A percentile compares a stretch with the other conserved stretches of the same genome.
Conservation (phyloP, 2,113 vertebrate genomes). For the Oceanites oceanicus region DNA sequence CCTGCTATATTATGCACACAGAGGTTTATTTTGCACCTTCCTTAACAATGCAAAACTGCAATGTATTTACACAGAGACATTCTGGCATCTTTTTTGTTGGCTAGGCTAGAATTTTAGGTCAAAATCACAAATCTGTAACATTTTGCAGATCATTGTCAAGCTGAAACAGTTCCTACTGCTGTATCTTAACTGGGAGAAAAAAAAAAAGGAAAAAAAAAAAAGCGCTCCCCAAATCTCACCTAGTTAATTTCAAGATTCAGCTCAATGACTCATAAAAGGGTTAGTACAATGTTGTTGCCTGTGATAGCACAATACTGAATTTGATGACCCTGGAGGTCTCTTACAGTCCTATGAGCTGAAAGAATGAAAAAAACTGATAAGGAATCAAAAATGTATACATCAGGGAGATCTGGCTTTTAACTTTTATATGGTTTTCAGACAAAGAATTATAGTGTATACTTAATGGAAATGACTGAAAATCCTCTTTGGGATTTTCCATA, state of each 20-base stretch:
- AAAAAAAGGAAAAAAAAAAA: not conserved
- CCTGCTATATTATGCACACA: not conserved
- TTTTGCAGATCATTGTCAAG: not conserved
- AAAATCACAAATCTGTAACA: not conserved
- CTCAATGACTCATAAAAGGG: not conserved
- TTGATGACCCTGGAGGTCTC: not conserved
- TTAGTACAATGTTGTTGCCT: not conserved
- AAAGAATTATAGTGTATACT: not conserved
- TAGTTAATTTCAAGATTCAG: constrained; percentile 10
- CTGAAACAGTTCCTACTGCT: not conserved
- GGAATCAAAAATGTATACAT: not conserved
- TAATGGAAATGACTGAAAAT: constrained; percentile 1
- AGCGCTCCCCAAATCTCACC: not conserved
- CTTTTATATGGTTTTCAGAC: not conserved
- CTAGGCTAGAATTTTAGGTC: not conserved
- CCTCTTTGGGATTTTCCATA: not conserved
- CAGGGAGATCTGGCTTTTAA: not conserved
- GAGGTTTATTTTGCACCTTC: not conserved
- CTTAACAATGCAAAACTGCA: not conserved
- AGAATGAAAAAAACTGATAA: not conserved
- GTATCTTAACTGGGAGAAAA: accelerated
- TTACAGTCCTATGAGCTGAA: not conserved
- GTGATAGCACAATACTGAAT: not conserved
- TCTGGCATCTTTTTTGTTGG: not conserved
- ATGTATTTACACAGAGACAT: not conserved